A percentile compares a stretch with the other conserved stretches of the same genome.
These are phyloP conservation scores for Fragariocoptes setiger DNA, from an alignment of 1,140 invertebrate species.

Conservation along the genomic window DNA sequence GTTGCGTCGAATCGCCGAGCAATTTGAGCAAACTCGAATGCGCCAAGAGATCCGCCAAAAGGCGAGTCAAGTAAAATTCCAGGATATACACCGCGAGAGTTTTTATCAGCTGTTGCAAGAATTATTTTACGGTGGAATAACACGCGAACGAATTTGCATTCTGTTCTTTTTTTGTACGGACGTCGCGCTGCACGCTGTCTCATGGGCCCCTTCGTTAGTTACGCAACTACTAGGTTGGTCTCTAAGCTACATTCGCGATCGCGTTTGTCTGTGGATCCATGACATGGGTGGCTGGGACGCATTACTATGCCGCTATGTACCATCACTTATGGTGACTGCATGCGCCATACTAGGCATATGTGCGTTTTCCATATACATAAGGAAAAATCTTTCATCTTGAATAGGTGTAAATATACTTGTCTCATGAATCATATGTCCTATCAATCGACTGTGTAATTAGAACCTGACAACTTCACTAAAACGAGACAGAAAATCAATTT, in stretches of 20 bases:
- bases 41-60: slow-evolving; percentile 12
- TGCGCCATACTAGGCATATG: background rate
- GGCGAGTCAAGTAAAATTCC: slow-evolving; percentile 13
- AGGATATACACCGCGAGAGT: slow-evolving; percentile 5
- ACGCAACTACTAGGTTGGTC: slow-evolving; percentile 15
- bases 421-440: background rate
- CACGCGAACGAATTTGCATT: slow-evolving; percentile 16
- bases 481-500: too few relatives aligned
- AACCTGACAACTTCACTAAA: too few relatives aligned
- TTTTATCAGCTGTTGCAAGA: slow-evolving; percentile 6
- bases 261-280: slow-evolving; percentile 15
- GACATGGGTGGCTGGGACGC: slow-evolving; percentile 14
- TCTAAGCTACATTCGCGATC: slow-evolving; percentile 13
- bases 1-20: slow-evolving; percentile 15
- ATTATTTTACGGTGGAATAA: slow-evolving; percentile 10
- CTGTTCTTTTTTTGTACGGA: slow-evolving; percentile 20
- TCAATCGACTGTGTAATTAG: background rate
- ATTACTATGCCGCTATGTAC: background rate
- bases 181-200: slow-evolving; percentile 14
- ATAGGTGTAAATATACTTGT: background rate
- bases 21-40: slow-evolving; percentile 14
- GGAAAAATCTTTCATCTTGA: slow-evolving; percentile 1
- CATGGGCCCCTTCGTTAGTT: slow-evolving; percentile 9
- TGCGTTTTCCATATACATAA: slow-evolving; percentile 3
- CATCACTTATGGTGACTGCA: background rate